A percentile compares a stretch with the other conserved stretches of the same genome.
Evolutionary conservation across 1,140 invertebrate species (phyloP).

Genomic region (Harpegnathos saltator): DNA sequence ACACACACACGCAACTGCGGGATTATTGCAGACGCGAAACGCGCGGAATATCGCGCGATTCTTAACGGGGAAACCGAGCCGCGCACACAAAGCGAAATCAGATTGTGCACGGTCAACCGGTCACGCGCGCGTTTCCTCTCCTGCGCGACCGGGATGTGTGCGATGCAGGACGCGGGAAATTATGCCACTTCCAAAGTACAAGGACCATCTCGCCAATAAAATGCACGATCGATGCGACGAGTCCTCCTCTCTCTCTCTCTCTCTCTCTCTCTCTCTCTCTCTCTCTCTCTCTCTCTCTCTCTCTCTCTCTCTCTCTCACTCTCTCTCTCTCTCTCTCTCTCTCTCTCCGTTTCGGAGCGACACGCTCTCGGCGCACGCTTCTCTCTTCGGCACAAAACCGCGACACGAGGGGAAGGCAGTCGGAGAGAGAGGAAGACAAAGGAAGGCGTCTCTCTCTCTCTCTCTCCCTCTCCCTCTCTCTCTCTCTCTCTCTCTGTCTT

Average conservation of each 20-base stretch:
- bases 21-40: constrained; percentile 37
- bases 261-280: no score
- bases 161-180: constrained; percentile 45
- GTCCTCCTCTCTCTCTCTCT: constrained; percentile 14
- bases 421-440: not conserved
- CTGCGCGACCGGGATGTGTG: not conserved
- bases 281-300: no score
- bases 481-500: constrained; percentile 39
- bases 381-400: constrained; percentile 7
- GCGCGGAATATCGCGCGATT: constrained; percentile 25
- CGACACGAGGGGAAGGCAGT: not conserved
- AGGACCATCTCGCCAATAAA: constrained; percentile 27
- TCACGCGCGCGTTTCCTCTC: constrained; percentile 10
- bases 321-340: no score
- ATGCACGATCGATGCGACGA: constrained; percentile 51
- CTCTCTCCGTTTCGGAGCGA: constrained; percentile 43
- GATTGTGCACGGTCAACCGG: constrained; percentile 24
- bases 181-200: constrained; percentile 57
- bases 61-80: constrained; percentile 4
- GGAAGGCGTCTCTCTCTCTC: constrained; percentile 57
- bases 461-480: constrained; percentile 19
- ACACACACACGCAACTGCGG: not conserved
- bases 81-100: constrained; percentile 5
- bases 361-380: constrained; percentile 7
- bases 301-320: no score